Conservation (phyloP, 2,113 vertebrate genomes). For the Catharus bicknelli region DNA sequence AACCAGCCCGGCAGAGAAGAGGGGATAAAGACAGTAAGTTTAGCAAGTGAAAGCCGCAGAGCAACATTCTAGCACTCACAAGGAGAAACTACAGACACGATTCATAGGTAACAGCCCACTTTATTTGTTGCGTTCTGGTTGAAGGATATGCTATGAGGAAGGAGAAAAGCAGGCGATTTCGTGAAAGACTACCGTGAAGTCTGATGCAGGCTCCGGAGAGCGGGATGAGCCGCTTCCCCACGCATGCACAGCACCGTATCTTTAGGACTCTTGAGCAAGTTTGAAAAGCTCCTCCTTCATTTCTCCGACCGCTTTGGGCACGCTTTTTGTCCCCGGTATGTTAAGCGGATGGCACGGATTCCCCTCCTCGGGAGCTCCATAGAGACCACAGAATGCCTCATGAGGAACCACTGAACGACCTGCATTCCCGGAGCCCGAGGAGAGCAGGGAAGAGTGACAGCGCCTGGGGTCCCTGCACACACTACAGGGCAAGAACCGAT, state of each 20-base stretch:
- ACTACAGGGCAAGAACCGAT: rapidly evolving
- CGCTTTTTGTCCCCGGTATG: neutral
- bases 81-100: neutral
- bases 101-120: neutral
- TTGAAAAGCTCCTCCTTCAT: conserved; percentile 1
- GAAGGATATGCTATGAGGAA: neutral
- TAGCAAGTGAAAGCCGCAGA: neutral
- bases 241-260: neutral
- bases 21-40: neutral
- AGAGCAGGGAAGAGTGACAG: neutral
- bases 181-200: neutral
- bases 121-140: neutral
- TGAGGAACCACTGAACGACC: neutral
- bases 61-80: neutral
- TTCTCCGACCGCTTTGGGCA: neutral
- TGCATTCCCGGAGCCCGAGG: neutral
- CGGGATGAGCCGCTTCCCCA: neutral
- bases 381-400: neutral
- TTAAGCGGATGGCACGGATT: neutral
- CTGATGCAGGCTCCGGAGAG: neutral
- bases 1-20: neutral
- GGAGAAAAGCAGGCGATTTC: too few relatives aligned
- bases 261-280: neutral
- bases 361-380: neutral
- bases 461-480: neutral